Conservation (phyloP, 2,888 invertebrate genomes). For the Alentia gelatinosa region DNA sequence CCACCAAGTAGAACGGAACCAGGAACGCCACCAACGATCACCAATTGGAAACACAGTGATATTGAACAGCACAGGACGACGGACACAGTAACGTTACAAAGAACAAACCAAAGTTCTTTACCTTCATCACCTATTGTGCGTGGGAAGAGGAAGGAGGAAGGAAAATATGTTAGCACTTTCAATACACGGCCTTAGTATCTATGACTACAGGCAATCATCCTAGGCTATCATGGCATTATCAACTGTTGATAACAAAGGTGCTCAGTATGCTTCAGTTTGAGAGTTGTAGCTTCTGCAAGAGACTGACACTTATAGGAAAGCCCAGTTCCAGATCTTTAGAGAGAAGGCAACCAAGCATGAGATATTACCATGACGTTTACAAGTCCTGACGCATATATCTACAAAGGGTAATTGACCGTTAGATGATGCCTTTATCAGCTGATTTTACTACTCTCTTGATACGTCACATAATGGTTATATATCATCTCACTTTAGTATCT, state of each 20-base stretch:
- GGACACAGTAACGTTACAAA: not conserved
- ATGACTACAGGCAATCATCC: no score
- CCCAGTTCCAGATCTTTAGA: not conserved
- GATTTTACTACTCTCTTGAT: no score
- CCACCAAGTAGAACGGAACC: no score
- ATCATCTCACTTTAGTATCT: no score
- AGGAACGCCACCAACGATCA: no score
- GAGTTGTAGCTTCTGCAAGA: not conserved
- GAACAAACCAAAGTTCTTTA: slow-evolving; percentile 45
- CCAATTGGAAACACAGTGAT: no score
- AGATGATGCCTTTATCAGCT: not conserved
- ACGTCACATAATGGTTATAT: no score
- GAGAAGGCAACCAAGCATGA: not conserved
- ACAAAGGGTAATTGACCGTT: not conserved
- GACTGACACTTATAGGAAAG: not conserved
- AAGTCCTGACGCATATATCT: not conserved
- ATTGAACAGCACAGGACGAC: not conserved
- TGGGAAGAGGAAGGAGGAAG: not conserved
- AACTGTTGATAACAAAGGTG: no score
- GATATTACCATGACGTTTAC: not conserved
- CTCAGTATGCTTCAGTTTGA: not conserved
- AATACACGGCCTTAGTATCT: no score
- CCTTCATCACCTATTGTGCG: slow-evolving; percentile 63
- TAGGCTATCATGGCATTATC: no score
- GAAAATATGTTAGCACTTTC: not conserved